Conservation (phyloP, 1,140 invertebrate genomes). For the Aphaenogaster rudis region DNA sequence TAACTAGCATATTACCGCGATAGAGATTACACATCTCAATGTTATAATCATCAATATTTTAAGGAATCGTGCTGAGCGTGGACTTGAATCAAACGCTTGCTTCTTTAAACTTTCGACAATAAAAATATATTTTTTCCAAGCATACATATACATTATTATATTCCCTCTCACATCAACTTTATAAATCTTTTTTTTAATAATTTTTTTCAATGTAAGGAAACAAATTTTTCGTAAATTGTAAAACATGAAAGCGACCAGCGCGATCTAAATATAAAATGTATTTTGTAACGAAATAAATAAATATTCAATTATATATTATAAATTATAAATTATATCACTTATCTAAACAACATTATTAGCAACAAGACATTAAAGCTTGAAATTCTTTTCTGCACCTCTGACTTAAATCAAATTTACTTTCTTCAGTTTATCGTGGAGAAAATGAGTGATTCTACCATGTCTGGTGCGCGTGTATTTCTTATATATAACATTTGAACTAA, state of each 20-base stretch:
- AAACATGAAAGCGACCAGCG: neutral
- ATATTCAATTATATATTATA: too few species aligned
- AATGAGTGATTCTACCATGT: constrained; percentile 62
- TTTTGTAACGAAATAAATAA: neutral
- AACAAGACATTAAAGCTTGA: too few species aligned
- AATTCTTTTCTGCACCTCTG: neutral
- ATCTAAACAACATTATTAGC: too few species aligned
- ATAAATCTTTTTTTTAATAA: neutral
- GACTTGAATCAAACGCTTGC: neutral
- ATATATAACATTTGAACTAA: constrained; percentile 59
- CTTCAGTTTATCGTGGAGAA: constrained; percentile 47
- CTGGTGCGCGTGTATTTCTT: constrained; percentile 74
- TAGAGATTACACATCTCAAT: neutral
- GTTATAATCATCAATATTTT: neutral
- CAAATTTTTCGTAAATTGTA: neutral
- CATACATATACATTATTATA: neutral
- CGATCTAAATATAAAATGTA: neutral
- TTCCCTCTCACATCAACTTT: neutral
- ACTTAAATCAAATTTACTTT: neutral
- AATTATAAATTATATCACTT: too few species aligned
- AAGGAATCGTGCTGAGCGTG: neutral
- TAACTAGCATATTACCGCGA: neutral
- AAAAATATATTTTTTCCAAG: constrained; percentile 23
- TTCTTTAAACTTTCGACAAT: constrained; percentile 8
- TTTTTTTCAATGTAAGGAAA: neutral